Percentiles rank a stretch among this genome's conserved stretches.
phyloP scores from a whole-genome alignment of 2,888 invertebrate genomes.

The Limnephilus marmoratus region DNA sequence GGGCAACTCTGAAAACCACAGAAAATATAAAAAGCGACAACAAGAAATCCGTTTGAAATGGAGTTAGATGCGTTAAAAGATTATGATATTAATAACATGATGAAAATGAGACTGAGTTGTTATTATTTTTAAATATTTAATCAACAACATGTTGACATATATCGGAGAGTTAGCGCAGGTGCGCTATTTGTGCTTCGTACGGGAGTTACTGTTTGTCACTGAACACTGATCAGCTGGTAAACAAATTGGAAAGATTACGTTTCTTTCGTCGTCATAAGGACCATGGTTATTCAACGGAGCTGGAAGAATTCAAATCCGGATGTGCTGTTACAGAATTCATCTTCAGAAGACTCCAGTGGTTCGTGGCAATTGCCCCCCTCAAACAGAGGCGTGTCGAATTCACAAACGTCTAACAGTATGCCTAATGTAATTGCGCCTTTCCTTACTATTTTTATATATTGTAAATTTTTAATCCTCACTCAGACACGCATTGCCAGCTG shows the following conservation, averaged over 20 bases:
- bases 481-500: not conserved
- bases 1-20: constrained; percentile 23
- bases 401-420: constrained; percentile 58
- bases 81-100: constrained; percentile 27
- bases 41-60: constrained; percentile 50
- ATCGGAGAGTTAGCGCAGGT: constrained; percentile 41
- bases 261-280: constrained; percentile 33
- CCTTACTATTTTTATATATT: not conserved
- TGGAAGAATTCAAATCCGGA: constrained; percentile 61
- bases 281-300: constrained; percentile 62
- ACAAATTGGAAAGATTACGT: constrained; percentile 41
- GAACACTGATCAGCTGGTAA: constrained; percentile 55
- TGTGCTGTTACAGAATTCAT: constrained; percentile 61
- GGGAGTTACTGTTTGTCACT: constrained; percentile 27
- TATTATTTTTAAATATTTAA: not conserved
- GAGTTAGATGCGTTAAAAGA: not conserved
- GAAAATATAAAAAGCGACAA: constrained; percentile 27
- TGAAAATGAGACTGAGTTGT: constrained; percentile 40
- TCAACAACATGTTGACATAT: constrained; percentile 27
- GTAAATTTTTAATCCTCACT: not conserved
- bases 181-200: constrained; percentile 42
- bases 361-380: constrained; percentile 72
- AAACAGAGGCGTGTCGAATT: constrained; percentile 53
- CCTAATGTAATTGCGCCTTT: constrained; percentile 53
- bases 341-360: constrained; percentile 68